Conservation (phyloP, 2,888 invertebrate genomes). For the Galeruca laticollis region DNA sequence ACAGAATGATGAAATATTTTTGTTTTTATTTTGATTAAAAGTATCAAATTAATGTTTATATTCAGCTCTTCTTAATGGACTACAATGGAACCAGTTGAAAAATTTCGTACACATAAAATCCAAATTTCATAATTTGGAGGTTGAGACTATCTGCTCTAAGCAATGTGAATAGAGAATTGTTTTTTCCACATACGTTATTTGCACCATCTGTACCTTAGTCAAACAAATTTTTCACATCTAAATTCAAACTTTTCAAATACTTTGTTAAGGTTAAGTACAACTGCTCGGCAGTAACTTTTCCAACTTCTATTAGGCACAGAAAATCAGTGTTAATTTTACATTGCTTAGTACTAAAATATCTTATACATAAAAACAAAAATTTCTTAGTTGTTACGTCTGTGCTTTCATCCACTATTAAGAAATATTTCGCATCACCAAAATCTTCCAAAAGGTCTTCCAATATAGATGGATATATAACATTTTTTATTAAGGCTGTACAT, state of each 20-base stretch:
- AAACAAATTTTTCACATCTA: slow-evolving; percentile 27
- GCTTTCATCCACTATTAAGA: slow-evolving; percentile 31
- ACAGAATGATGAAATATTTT: too few species aligned
- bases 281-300: slow-evolving; percentile 19
- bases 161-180: slow-evolving; percentile 30
- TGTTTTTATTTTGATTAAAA: too few species aligned
- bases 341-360: slow-evolving; percentile 21
- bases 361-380: slow-evolving; percentile 3
- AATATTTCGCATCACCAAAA: slow-evolving; percentile 19
- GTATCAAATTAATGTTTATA: too few species aligned
- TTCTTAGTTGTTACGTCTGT: slow-evolving; percentile 13
- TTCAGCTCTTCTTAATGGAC: too few species aligned
- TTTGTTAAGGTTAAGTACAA: slow-evolving; percentile 25
- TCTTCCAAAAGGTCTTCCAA: slow-evolving; percentile 16
- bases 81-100: too few species aligned
- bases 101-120: slow-evolving; percentile 35
- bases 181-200: slow-evolving; percentile 13
- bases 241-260: slow-evolving; percentile 20
- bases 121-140: slow-evolving; percentile 32
- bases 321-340: slow-evolving; percentile 24
- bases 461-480: slow-evolving; percentile 25
- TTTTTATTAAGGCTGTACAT: slow-evolving; percentile 32
- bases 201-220: slow-evolving; percentile 19
- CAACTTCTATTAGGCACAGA: slow-evolving; percentile 18
- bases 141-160: slow-evolving; percentile 25